These are phyloP conservation scores for Xanthia togata DNA, from an alignment of 2,888 invertebrate genomes.

Conservation along the genomic window DNA sequence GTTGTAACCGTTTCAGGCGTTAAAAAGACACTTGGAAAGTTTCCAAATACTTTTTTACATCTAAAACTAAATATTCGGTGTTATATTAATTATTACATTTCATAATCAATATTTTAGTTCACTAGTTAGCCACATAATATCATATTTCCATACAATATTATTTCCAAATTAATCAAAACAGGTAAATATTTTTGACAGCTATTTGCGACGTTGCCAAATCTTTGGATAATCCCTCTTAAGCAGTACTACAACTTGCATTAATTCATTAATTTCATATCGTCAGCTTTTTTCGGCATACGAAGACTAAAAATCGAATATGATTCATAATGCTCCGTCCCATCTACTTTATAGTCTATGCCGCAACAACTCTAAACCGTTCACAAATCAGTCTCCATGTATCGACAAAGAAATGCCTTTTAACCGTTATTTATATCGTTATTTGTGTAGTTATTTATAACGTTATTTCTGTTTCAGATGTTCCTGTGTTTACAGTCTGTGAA, in stretches of 20 bases:
- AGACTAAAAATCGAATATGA: neutral
- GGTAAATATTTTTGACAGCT: too few relatives aligned
- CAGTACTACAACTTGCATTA: neutral
- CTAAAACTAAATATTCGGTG: too few relatives aligned
- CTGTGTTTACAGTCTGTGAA: conserved; percentile 63
- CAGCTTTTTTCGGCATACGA: neutral
- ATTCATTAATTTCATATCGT: neutral
- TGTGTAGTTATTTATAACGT: conserved; percentile 85
- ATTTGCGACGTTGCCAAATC: too few relatives aligned
- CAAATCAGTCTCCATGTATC: conserved; percentile 87
- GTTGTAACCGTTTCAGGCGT: too few relatives aligned
- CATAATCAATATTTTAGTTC: too few relatives aligned
- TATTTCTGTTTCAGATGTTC: conserved; percentile 73
- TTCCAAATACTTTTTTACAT: too few relatives aligned
- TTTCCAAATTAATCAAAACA: too few relatives aligned
- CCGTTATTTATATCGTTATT: conserved; percentile 86
- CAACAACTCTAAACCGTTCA: conserved; percentile 75
- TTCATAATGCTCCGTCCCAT: neutral
- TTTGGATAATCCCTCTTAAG: too few relatives aligned
- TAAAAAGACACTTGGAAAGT: too few relatives aligned
- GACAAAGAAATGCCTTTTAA: conserved; percentile 84
- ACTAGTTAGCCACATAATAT: too few relatives aligned
- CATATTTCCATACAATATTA: too few relatives aligned
- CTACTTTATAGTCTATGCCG: conserved; percentile 51
- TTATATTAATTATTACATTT: too few relatives aligned